Evolutionary conservation across 1,140 invertebrate genomes (phyloP).

Genomic region (Drosophila obscura): DNA sequence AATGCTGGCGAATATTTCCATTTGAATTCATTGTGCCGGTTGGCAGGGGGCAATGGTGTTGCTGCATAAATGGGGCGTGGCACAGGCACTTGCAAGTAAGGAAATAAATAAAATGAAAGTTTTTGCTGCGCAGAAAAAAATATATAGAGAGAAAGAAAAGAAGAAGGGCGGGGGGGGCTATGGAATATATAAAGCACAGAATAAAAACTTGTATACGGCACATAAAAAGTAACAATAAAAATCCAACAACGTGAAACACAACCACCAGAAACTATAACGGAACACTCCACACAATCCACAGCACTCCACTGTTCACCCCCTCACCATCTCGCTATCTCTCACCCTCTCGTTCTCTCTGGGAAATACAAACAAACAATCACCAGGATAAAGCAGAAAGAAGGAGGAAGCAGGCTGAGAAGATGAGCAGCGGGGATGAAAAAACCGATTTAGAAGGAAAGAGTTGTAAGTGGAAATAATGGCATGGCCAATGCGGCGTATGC

Average conservation of each 20-base stretch:
- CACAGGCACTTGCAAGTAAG: constrained; percentile 37
- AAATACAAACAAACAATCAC: constrained; percentile 16
- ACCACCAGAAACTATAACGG: constrained; percentile 34
- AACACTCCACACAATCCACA: constrained; percentile 13
- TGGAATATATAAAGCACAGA: constrained; percentile 20
- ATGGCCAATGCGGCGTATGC: constrained; percentile 44
- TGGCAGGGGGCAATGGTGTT: too few relatives aligned
- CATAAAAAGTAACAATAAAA: constrained; percentile 47
- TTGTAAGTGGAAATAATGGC: constrained; percentile 44
- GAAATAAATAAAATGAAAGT: constrained; percentile 47
- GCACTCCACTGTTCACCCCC: too few relatives aligned
- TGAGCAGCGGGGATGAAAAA: not conserved
- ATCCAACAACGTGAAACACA: constrained; percentile 37
- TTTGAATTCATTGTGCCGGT: not conserved
- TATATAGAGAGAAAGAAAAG: not conserved
- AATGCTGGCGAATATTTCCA: constrained; percentile 39
- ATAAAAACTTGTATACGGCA: constrained; percentile 39
- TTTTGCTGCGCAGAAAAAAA: constrained; percentile 14
- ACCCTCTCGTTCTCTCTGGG: too few relatives aligned
- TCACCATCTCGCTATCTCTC: too few relatives aligned
- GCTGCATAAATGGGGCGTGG: constrained; percentile 32
- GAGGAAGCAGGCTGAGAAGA: too few relatives aligned
- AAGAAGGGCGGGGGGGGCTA: not conserved
- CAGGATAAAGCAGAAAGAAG: too few relatives aligned
- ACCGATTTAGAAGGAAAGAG: constrained; percentile 23